Evolutionary conservation across 2,797 vertebrate genomes (phyloP), one percentile per base, ranked within the genome.

Genomic region (Karalla daura): DNA sequence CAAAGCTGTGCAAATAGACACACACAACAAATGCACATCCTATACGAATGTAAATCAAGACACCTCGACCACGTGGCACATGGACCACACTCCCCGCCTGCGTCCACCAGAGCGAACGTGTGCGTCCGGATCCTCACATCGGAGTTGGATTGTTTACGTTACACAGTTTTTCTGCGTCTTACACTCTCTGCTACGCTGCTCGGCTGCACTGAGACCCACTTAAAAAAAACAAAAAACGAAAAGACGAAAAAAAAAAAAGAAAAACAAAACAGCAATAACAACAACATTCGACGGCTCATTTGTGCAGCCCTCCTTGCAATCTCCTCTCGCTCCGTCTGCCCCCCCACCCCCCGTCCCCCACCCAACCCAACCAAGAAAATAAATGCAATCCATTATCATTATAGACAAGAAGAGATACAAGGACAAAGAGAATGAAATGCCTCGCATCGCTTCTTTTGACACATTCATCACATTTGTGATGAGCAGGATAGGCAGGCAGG

Each of bases 1-100:
- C 70, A 79, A 83, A 89, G 84, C 88, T 85, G 87, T 59, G 27
- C 74, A 89, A 76, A 89, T 39, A 78, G 30, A 69, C n/a, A 47
- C 2, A 50, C 41, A 55, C 39, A 25, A 50, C 30, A 49, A 45
- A 39, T 49, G 55, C 50, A 45, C 45, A 63, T 53, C 63, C 17
- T 37, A 46, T 13, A 35, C 21, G 64, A 44, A 69, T 54, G 32
- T 56, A 76, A 64, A 83, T 54, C 15, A 76, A 83, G 44, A 68
- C 25, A 54, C 54, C 41, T 74, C 37, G 13, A 41, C 73, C 63
- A 46, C 65, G 55, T 51, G 27, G 58, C 49, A 75, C 24, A 39
- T 55, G 24, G 44, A 70, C n/a, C n/a, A n/a, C n/a, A n/a, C n/a
- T n/a, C n/a, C n/a, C n/a, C n/a, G n/a, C n/a, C n/a, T n/a, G n/a